Base-by-base conservation (phyloP, 2,797 vertebrate species). In the Poecilia velifera region DNA sequence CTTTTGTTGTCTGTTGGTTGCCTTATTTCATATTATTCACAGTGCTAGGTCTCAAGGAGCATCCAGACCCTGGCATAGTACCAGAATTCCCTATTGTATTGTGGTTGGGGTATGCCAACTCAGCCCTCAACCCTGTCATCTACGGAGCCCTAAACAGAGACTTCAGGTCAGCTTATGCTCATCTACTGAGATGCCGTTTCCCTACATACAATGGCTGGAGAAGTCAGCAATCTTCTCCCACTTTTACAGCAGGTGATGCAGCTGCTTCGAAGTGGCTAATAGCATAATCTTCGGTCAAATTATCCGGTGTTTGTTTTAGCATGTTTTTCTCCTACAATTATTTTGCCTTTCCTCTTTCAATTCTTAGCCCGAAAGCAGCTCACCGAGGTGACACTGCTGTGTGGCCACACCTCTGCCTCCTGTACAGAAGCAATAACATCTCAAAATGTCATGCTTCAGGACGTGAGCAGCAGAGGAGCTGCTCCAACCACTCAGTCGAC, bases 31-130 rank as follows among this genome's bases (percentile, higher is more conserved):
- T 97, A 0, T 89, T 97, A 28, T 99, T 99, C 80, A 97, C 94
- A 0, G 95, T 98, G 83, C 90, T 96, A 31, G 98, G 98, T 0
- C 73, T 98, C 49, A 83, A 53, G 70, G 96, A 97, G 72, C 92
- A 97, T 74, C 86, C 88, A 0, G 88, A 94, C 77, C 89, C 91
- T 0, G 82, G 88, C 83, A 86, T 74, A 25, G 91, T 92, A 25
- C 89, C 93, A 0, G 86, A 89, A 41, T 96, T 94, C 83, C 91
- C 96, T 0, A 77, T 97, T 0, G 98, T 99, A 28, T 86, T 98
- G 72, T 99, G 98, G 98, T 91, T 99, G 78, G 98, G 98, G 77
- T 99, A 99, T 0, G 84, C 96, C 84, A 99, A 99, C 94, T 99
- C 98, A 6, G 98, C 97, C 28, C 91, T 99, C 78, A 99, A 99